These are phyloP conservation scores for Lasioglossum baleicum DNA, from an alignment of 1,140 invertebrate genomes.

Conservation along the genomic window DNA sequence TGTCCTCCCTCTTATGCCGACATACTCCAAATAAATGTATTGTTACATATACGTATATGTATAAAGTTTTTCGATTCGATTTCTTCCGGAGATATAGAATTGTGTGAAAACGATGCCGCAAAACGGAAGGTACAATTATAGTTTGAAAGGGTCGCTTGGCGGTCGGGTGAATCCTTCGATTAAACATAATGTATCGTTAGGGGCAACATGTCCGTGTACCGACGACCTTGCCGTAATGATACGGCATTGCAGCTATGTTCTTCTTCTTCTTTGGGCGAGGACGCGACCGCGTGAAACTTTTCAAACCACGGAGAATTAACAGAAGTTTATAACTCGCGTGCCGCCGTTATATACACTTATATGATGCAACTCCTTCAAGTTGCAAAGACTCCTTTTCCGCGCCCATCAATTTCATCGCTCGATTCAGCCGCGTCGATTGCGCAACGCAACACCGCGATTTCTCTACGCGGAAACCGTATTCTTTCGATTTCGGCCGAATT, in stretches of 20 bases:
- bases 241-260: slow-evolving; percentile 39
- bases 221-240: slow-evolving; percentile 46
- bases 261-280: neutral
- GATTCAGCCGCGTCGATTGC: neutral
- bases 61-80: too few species aligned
- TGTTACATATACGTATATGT: too few species aligned
- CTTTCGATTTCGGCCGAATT: too few species aligned
- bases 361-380: slow-evolving; percentile 18
- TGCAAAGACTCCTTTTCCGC: slow-evolving; percentile 6
- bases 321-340: slow-evolving; percentile 17
- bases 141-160: neutral
- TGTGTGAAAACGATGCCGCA: slow-evolving; percentile 1
- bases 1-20: too few species aligned
- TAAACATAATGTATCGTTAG: slow-evolving; percentile 60
- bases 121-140: slow-evolving; percentile 48
- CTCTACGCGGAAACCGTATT: too few species aligned
- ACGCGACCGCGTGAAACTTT: slow-evolving; percentile 12
- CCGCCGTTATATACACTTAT: neutral
- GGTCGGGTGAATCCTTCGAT: slow-evolving; percentile 51
- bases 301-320: slow-evolving; percentile 15
- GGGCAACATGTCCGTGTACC: slow-evolving; percentile 51
- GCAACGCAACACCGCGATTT: neutral
- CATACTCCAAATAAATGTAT: too few species aligned
- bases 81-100: slow-evolving; percentile 16
- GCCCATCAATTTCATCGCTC: slow-evolving; percentile 10